Conservation (phyloP, 2,888 invertebrate species). For the Lamproptera curius region DNA sequence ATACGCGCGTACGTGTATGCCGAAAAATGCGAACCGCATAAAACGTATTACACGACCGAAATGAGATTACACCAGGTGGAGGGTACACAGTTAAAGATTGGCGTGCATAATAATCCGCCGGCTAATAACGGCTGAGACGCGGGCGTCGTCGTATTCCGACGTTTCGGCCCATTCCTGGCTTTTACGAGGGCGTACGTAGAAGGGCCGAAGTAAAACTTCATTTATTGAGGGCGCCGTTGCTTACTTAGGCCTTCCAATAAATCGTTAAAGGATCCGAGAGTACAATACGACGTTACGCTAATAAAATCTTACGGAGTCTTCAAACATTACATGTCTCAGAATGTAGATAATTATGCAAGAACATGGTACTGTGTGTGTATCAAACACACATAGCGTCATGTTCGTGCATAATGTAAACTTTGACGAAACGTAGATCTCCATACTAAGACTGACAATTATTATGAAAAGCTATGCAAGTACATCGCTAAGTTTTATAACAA, state of each 20-base stretch:
- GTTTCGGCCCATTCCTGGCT: conserved; percentile 22
- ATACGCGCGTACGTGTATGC: conserved; percentile 9
- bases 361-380: too few species aligned
- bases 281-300: not conserved
- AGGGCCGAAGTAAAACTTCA: conserved; percentile 23
- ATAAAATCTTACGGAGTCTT: too few species aligned
- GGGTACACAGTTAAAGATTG: conserved; percentile 33
- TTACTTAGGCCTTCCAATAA: conserved; percentile 12
- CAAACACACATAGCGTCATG: too few species aligned
- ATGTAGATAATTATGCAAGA: too few species aligned
- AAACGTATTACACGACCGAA: conserved; percentile 35
- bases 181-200: conserved; percentile 27
- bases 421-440: too few species aligned
- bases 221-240: conserved; percentile 19
- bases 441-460: not conserved
- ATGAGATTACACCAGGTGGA: conserved; percentile 40
- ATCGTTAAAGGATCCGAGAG: not conserved
- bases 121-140: conserved; percentile 23
- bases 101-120: conserved; percentile 26
- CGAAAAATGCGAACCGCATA: conserved; percentile 24
- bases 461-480: not conserved
- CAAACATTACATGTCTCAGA: too few species aligned
- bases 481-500: not conserved
- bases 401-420: too few species aligned
- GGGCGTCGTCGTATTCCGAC: conserved; percentile 14